Base-by-base conservation (phyloP, 2,113 vertebrate genomes). In the Labeo catla region DNA sequence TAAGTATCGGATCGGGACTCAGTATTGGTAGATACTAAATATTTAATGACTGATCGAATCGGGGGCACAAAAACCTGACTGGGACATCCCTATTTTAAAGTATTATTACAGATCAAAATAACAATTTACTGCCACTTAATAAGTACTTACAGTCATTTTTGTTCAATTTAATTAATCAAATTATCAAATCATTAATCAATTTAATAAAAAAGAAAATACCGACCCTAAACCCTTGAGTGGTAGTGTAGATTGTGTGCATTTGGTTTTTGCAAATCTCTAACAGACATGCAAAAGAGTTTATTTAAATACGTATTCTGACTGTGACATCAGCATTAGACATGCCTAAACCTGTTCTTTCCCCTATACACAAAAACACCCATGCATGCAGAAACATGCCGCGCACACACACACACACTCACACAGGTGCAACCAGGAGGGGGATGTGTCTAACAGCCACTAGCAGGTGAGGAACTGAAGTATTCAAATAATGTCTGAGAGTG, bases 311-410 rank as follows among this genome's bases (percentile, higher is more conserved):
- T 39, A 16, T 66, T 66, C 65, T 63, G 28, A 28, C 28, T 28
- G 6, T 21, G 49, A 43, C n/a, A 2, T 10, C 10, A 66, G 36
- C 19, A 54, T 23, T 45, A 57, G 36, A 45, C 23, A 57, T 84
- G 50, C 36, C 50, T 50, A 80, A 87, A 87, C 86, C 80, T 86
- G 88, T 36, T 76, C 73, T 28, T 47, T 54, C 16, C 36, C 36
- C 72, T 28, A 21, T 8, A 79, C 43, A 23, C 54, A 70, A 28
- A 50, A 28, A 61, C 74, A 65, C 23, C 34, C 68, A 81, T 73
- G 16, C 47, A 47, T 28, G 47, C n/a, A 76, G 45, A 76, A 76
- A 76, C n/a, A 76, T 10, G 4, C 36, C 28, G 4, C 21, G 9
- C 23, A 19, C 28, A 65, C 39, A 36, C 43, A 76, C 19, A 50